Evolutionary conservation across 2,113 vertebrate species (phyloP).

Genomic region (Odocoileus virginianus): DNA sequence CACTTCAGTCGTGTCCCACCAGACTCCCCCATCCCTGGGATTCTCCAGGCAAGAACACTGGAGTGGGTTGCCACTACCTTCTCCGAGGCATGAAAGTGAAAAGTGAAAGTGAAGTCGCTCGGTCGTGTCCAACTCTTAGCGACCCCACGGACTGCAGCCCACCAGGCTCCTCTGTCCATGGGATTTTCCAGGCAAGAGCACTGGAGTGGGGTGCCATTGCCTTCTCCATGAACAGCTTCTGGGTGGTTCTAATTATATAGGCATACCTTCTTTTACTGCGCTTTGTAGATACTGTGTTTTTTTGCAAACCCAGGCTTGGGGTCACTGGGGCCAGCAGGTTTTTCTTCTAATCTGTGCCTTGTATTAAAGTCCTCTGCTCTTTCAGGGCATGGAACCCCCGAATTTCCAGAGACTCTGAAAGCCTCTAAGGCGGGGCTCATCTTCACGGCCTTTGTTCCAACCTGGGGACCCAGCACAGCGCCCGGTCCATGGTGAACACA

Average conservation of each 20-base stretch:
- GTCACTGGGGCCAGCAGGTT: accelerated
- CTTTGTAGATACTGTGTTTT: not conserved
- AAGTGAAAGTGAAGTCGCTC: too few species aligned
- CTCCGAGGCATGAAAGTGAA: too few species aligned
- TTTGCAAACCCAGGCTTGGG: not conserved
- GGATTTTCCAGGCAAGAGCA: too few species aligned
- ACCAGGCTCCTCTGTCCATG: too few species aligned
- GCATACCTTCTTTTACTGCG: not conserved
- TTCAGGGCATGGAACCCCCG: not conserved
- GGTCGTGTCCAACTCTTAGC: too few species aligned
- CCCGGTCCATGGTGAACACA: too few species aligned
- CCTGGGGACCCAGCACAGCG: not conserved
- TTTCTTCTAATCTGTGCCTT: not conserved
- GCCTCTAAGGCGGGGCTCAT: not conserved
- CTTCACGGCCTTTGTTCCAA: not conserved
- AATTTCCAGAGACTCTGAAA: not conserved
- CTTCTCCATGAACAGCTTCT: not conserved
- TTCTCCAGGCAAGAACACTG: too few species aligned
- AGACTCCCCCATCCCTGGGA: too few species aligned
- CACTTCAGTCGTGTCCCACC: too few species aligned
- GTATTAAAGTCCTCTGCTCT: not conserved
- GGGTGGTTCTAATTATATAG: not conserved
- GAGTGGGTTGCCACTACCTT: too few species aligned
- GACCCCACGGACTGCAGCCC: too few species aligned
- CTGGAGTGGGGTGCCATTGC: too few species aligned